Base-by-base conservation (phyloP, 2,797 vertebrate species). In the Sarcophilus harrisii region DNA sequence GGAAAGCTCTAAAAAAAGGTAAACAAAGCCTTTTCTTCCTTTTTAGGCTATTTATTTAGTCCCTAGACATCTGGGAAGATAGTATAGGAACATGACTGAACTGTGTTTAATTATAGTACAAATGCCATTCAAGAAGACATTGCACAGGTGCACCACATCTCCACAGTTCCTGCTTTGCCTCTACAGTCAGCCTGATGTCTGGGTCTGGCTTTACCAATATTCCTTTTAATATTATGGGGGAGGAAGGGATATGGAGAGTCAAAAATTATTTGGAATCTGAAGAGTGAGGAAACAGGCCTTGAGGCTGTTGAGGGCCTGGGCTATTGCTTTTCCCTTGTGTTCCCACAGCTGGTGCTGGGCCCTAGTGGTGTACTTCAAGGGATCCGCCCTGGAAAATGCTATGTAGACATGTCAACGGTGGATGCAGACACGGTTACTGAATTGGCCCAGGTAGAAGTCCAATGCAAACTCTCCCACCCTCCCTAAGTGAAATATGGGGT, bases 361-460 rank as follows among this genome's bases (percentile, higher is more conserved):
- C 99, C 99, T 96, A 99, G 99, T 92, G 99, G 99, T 57, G 99
- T 99, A 21, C 99, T 99, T 90, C 99, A 99, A 97, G 99, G 99
- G 66, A 99, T 99, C 98, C 99, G 99, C 97, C 99, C 99, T 0
- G 99, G 99, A 21, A 99, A 99, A 96, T 99, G 99, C 98, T 99
- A 99, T 0, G 99, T 99, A 66, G 99, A 99, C 97, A 99, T 99
- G 99, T 99, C 99, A 58, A 99, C 99, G 0, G 99, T 99, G 90
- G 99, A 99, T 95, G 99, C 99, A 57, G 99, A 99, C 98, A 99
- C 99, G 11, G 99, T 99, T 98, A 99, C 99, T 89, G 99, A 99
- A 97, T 98, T 99, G 92, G 99, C 99, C 94, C 99, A 99, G 99
- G 99, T 99, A 99, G 98, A 91, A 4, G 13, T 66, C n/a, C 66